Evolutionary conservation across 2,113 vertebrate species (phyloP), one percentile per base, ranked within the genome.

Genomic region (Neotoma lepida): DNA sequence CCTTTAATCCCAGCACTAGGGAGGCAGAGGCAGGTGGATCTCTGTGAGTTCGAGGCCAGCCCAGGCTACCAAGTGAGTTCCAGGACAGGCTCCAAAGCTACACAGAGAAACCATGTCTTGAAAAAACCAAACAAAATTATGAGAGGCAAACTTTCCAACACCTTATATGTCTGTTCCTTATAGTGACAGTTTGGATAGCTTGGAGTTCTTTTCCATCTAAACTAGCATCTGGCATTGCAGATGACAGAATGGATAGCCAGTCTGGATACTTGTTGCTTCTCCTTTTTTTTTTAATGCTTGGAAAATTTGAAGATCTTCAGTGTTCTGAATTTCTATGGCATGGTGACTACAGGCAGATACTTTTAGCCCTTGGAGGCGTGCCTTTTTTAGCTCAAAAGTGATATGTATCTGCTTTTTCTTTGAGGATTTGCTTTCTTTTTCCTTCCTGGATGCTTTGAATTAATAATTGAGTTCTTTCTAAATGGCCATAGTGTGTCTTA

Each of bases 361-460:
- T 89, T 96, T 93, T 76, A 46, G 70, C 61, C 63, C 49, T 68
- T 91, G 61, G 56, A 84, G n/a, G 20, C 61, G 46, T 78, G 9
- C 7, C 89, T 86, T 76, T 63, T 89, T 94, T n/a, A 70, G 56
- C 78, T 93, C 14, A 54, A 78, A 51, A 70, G 90, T 61, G 41
- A n/a, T 88, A 35, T 12, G 20, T 81, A 78, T 91, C 58, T 93
- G 93, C n/a, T 41, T 70, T 91, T 89, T 93, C 74, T 95, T 86
- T 86, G 84, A 96, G 58, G 51, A 73, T 95, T 74, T 70, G 10
- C 49, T 92, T 56, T 88, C 41, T 87, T 93, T 74, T 86, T 89
- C 85, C 88, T 93, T 74, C 35, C n/a, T 81, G 15, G 73, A 41
- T 17, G 78, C 35, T 2, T 78, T 91, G 68, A 74, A 70, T 94